Evolutionary conservation across 1,140 invertebrate species (phyloP), one percentile per base, ranked within the genome.

Genomic region (Drosophila ogumai): DNA sequence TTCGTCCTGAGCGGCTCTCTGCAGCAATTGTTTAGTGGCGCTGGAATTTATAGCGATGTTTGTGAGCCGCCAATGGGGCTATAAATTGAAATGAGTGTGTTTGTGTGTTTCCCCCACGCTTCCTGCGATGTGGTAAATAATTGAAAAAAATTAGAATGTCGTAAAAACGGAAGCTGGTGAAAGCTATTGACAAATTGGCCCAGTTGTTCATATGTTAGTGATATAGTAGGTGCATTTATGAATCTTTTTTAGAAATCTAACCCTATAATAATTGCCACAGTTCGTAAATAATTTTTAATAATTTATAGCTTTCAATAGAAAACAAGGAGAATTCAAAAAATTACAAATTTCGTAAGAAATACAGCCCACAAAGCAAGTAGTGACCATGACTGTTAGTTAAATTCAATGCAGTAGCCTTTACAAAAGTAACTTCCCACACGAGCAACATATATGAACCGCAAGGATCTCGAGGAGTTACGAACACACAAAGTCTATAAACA

Each of bases 21-120:
- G 67, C 57, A 81, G 63, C 84, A 84, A 90, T 90, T 90, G 85
- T 84, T 88, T 74, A 82, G 73, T 58, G 64, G 71, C 52, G 22
- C 22, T 60, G 64, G 25, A 80, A 88, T 88, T 90, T 90, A 88
- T 88, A 46, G 81, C 61, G 58, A 78, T 88, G 85, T 88, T 88
- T 88, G 81, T 90, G 81, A 60, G 57, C 56, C 66, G 55, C 54
- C 64, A 73, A 63, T 67, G 57, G 80, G 68, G 60, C 85, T 50
- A 88, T 88, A 90, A 88, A 87, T 87, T 88, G 69, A 77, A 88
- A 78, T 80, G 72, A 28, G 25, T 69, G 60, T 54, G 32, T 22
- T n/a, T n/a, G 32, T 36, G 17, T 19, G 25, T 38, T 28, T 38
- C 8, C 17, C 47, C 17, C 43, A n/a, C 32, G 31, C 15, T n/a